These are phyloP conservation scores for Epinotia demarniana DNA, from an alignment of 2,888 invertebrate genomes.

Conservation along the genomic window DNA sequence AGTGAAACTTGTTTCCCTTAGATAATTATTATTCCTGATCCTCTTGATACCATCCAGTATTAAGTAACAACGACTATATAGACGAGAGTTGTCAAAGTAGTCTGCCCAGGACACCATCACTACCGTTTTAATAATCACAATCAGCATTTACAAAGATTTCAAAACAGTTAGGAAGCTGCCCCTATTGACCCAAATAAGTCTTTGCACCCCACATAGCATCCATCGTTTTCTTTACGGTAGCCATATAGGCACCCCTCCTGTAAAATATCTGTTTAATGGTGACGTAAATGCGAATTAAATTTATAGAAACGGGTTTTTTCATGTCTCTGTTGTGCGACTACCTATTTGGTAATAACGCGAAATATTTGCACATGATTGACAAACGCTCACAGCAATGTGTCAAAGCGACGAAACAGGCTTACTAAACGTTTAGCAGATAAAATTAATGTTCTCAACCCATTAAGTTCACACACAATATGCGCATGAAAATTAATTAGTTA, in stretches of 20 bases:
- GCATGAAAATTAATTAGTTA: not conserved
- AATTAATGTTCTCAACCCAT: slow-evolving; percentile 11
- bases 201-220: too few species aligned
- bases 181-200: too few species aligned
- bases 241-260: not conserved
- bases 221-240: too few species aligned
- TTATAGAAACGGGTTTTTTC: not conserved
- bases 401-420: not conserved
- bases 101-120: not conserved
- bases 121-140: not conserved
- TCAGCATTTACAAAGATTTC: not conserved
- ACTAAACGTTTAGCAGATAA: slow-evolving; percentile 35
- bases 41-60: not conserved
- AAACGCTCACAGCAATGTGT: slow-evolving; percentile 25
- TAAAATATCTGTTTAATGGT: not conserved
- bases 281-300: not conserved
- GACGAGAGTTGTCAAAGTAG: too few species aligned
- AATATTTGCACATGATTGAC: slow-evolving; percentile 41
- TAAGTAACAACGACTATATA: too few species aligned
- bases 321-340: slow-evolving; percentile 1
- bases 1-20: not conserved
- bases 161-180: too few species aligned
- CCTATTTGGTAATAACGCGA: slow-evolving; percentile 22
- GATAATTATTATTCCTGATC: not conserved
- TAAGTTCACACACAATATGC: not conserved